Conservation (phyloP, 2,888 invertebrate genomes). For the Arge pagana region DNA sequence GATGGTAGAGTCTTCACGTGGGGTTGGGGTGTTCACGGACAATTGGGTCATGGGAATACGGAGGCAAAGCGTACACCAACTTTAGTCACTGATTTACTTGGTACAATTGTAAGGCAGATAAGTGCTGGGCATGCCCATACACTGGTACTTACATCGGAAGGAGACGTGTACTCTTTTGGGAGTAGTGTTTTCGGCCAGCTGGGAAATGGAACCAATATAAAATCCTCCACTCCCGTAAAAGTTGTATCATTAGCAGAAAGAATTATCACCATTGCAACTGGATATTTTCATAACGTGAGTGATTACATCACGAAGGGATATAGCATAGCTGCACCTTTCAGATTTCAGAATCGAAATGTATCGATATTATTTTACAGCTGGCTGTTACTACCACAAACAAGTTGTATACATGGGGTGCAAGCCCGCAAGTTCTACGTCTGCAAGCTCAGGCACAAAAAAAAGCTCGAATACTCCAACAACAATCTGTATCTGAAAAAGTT, state of each 20-base stretch:
- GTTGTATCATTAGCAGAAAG: constrained; percentile 62
- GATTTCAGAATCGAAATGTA: no score
- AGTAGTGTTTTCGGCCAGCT: constrained; percentile 82
- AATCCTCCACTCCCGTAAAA: constrained; percentile 66
- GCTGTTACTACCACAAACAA: constrained; percentile 69
- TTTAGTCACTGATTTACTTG: constrained; percentile 50
- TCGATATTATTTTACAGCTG: constrained; percentile 62
- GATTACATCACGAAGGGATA: constrained; percentile 5
- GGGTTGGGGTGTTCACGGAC: constrained; percentile 97
- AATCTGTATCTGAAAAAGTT: constrained; percentile 56
- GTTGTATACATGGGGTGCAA: constrained; percentile 77
- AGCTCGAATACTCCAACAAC: constrained; percentile 62
- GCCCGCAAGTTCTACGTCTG: constrained; percentile 73
- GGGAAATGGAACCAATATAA: constrained; percentile 64
- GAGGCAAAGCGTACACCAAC: constrained; percentile 63
- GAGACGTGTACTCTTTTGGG: constrained; percentile 72
- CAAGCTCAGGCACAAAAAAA: constrained; percentile 69
- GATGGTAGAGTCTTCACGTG: constrained; percentile 84
- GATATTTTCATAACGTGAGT: constrained; percentile 80
- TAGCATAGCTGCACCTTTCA: constrained; percentile 3
- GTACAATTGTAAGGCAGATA: constrained; percentile 56
- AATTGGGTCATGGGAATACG: constrained; percentile 82
- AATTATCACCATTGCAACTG: constrained; percentile 64
- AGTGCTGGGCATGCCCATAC: constrained; percentile 77
- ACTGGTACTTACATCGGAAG: constrained; percentile 69